phyloP scores from a whole-genome alignment of 2,888 invertebrate genomes.

The Apodemia duryi region DNA sequence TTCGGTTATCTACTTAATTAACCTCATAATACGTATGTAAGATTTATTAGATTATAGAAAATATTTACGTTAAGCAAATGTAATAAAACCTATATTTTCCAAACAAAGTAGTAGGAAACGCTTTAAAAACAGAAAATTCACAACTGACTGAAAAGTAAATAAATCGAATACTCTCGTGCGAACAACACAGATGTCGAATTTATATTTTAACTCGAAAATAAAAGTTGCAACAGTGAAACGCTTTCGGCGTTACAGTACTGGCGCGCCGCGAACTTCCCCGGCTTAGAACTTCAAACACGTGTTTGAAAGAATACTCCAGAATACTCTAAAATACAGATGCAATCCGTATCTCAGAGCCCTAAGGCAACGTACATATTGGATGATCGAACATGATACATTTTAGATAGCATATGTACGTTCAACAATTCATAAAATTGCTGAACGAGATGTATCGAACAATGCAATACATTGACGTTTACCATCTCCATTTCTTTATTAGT shows the following conservation, averaged over 20 bases:
- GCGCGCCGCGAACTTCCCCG: conserved; percentile 26
- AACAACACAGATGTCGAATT: conserved; percentile 29
- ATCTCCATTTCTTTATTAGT: not conserved
- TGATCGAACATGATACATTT: conserved; percentile 3
- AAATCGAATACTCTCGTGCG: conserved; percentile 14
- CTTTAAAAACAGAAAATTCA: conserved; percentile 10
- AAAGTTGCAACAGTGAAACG: conserved; percentile 36
- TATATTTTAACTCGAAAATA: conserved; percentile 32
- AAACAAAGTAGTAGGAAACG: not conserved
- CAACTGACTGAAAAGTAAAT: conserved; percentile 4
- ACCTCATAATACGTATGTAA: no score
- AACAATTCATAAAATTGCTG: conserved; percentile 12
- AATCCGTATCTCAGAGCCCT: conserved; percentile 6
- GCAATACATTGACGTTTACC: not conserved
- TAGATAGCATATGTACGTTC: conserved; percentile 7
- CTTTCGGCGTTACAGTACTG: conserved; percentile 29
- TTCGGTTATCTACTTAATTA: no score
- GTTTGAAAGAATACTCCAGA: conserved; percentile 20
- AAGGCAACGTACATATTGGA: conserved; percentile 9
- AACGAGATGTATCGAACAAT: not conserved
- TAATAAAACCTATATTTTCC: no score
- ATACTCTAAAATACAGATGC: conserved; percentile 14
- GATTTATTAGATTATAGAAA: no score
- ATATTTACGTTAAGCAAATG: no score
- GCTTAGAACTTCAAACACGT: conserved; percentile 27